These are phyloP conservation scores for Bursaphelenchus okinawaensis DNA, from an alignment of 2,888 invertebrate species.

Conservation along the genomic window DNA sequence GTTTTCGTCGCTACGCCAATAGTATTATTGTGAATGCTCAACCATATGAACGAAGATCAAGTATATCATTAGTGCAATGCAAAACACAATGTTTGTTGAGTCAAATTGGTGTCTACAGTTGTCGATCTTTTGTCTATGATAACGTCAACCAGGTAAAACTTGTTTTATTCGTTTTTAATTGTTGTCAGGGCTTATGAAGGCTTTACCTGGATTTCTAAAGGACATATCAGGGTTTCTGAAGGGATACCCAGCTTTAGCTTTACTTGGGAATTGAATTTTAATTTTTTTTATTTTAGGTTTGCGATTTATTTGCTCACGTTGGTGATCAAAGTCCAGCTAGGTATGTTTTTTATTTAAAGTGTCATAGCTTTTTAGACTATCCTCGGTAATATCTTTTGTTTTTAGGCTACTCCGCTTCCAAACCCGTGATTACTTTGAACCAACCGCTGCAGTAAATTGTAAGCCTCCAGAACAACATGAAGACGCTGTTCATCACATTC, in stretches of 20 bases:
- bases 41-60: conserved; percentile 55
- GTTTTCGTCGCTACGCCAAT: conserved; percentile 56
- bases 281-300: conserved; percentile 36
- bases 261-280: neutral
- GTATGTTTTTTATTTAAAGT: too few relatives aligned
- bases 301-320: conserved; percentile 57
- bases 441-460: conserved; percentile 40
- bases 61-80: conserved; percentile 44
- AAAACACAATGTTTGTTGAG: conserved; percentile 51
- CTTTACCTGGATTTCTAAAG: too few relatives aligned
- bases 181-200: too few relatives aligned
- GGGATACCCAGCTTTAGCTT: neutral
- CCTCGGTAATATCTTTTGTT: too few relatives aligned
- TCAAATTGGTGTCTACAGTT: conserved; percentile 51
- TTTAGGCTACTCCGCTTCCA: conserved; percentile 49
- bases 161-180: too few relatives aligned
- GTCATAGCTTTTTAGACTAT: too few relatives aligned
- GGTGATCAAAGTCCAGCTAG: conserved; percentile 16
- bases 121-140: conserved; percentile 57
- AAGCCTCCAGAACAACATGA: conserved; percentile 5
- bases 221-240: too few relatives aligned
- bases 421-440: conserved; percentile 55
- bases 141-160: conserved; percentile 49
- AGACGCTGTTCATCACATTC: neutral
- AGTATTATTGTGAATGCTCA: conserved; percentile 56